A percentile compares a stretch with the other conserved stretches of the same genome.
These are phyloP conservation scores for Cygnus olor DNA, from an alignment of 2,797 vertebrate genomes.

Conservation along the genomic window DNA sequence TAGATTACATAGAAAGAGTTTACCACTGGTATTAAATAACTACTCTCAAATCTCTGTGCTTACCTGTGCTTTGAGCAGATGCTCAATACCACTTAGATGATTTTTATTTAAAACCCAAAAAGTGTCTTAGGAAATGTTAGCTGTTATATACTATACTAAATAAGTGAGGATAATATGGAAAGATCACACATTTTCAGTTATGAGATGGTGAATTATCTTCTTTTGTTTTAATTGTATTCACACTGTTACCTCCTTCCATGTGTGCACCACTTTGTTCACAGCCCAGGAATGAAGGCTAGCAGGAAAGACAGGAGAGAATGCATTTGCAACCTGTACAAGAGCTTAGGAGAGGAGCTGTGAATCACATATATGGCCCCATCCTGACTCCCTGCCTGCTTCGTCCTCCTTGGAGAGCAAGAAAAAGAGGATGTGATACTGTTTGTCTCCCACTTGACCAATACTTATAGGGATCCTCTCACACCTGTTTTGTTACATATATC, in stretches of 20 bases:
- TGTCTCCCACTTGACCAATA: not conserved
- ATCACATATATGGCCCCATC: not conserved
- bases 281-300: not conserved
- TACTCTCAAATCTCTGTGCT: not conserved
- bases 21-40: not conserved
- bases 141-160: not conserved
- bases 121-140: not conserved
- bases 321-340: not conserved
- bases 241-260: not conserved
- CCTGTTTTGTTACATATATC: not conserved
- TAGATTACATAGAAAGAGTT: not conserved
- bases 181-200: not conserved
- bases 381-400: not conserved
- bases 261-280: not conserved
- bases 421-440: not conserved
- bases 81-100: not conserved
- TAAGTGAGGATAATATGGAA: not conserved
- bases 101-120: not conserved
- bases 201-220: not conserved
- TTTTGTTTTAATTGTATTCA: not conserved
- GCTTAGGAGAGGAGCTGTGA: not conserved
- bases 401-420: not conserved
- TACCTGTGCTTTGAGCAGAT: not conserved
- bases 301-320: not conserved
- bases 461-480: not conserved